Evolutionary conservation across 2,888 invertebrate species (phyloP).

Genomic region (Tetanocera ferruginea): DNA sequence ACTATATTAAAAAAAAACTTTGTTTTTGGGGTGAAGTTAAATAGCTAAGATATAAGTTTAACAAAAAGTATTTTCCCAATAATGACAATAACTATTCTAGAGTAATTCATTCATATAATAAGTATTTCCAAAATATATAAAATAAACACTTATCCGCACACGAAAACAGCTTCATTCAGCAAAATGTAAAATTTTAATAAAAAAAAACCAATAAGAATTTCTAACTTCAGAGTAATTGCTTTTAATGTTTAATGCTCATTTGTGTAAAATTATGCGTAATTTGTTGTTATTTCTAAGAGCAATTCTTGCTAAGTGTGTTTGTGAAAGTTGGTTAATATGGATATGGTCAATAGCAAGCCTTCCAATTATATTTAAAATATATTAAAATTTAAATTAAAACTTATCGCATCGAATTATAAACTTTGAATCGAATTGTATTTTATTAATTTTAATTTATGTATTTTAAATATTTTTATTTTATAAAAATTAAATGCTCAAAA

Average conservation of each 20-base stretch:
- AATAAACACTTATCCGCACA: background rate
- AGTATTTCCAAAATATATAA: background rate
- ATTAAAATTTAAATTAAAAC: background rate
- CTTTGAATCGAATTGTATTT: background rate
- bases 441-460: background rate
- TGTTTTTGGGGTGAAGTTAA: background rate
- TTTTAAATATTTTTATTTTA: background rate
- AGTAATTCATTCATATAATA: background rate
- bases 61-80: constrained; percentile 14
- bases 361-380: no score
- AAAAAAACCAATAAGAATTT: background rate
- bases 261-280: no score
- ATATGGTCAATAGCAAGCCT: no score
- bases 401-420: background rate
- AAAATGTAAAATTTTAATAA: background rate
- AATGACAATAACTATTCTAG: constrained; percentile 34
- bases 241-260: no score
- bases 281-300: no score
- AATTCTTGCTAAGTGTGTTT: no score
- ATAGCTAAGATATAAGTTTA: background rate
- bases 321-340: no score
- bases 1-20: background rate
- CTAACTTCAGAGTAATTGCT: background rate
- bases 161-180: background rate
- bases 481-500: background rate